Percentiles rank a stretch among this genome's conserved stretches.
Conservation (phyloP, 2,797 vertebrate genomes). For the Lithobates sylvaticus region DNA sequence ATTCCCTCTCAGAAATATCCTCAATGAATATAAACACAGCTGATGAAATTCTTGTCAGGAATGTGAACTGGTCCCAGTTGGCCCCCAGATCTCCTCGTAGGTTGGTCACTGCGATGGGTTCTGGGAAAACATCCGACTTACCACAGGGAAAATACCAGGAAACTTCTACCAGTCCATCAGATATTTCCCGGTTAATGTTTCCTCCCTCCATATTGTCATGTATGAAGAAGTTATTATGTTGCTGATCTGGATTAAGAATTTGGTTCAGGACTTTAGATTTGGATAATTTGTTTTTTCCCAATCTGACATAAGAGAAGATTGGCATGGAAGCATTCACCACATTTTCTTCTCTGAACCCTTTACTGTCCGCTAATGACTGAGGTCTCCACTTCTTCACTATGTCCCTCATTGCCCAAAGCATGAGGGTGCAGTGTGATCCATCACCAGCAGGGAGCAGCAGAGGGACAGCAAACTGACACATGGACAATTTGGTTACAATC, state of each 20-base stretch:
- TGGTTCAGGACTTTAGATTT: conserved; percentile 33
- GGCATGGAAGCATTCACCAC: conserved; percentile 4
- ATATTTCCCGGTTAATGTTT: conserved; percentile 64
- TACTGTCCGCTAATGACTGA: not conserved
- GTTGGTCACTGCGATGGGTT: conserved; percentile 80
- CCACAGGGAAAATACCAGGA: conserved; percentile 78
- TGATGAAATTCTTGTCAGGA: conserved; percentile 77
- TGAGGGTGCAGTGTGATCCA: not conserved
- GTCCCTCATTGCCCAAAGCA: conserved; percentile 21
- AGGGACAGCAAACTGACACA: conserved; percentile 31
- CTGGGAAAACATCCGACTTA: conserved; percentile 71
- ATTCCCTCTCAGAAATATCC: not conserved
- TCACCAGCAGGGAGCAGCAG: conserved; percentile 30
- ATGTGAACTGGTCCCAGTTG: conserved; percentile 73
- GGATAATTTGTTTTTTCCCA: conserved; percentile 26
- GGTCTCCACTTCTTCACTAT: conserved; percentile 34
- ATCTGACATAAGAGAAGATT: conserved; percentile 20
- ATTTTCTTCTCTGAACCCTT: conserved; percentile 29
- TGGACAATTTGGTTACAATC: conserved; percentile 23
- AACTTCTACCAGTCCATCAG: conserved; percentile 80
- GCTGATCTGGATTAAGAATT: not conserved
- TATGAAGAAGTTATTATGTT: conserved; percentile 12
- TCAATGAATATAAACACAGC: conserved; percentile 81
- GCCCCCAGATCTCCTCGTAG: conserved; percentile 79
- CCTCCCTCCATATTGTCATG: conserved; percentile 18